Percentiles rank a stretch among this genome's conserved stretches.
phyloP scores from a whole-genome alignment of 1,140 invertebrate species.

The Cryptotermes secundus region DNA sequence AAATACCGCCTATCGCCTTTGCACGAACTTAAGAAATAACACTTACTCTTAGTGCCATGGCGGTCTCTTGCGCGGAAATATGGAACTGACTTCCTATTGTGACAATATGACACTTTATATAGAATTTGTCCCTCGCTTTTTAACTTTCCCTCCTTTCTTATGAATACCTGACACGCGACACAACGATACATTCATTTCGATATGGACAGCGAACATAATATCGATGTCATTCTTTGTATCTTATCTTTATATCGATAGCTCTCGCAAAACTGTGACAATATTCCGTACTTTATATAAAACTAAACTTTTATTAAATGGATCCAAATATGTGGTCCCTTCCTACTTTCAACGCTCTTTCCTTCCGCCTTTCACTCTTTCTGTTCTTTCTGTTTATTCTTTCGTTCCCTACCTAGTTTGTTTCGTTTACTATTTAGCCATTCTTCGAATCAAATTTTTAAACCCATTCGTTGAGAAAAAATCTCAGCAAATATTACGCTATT shows the following conservation, averaged over 20 bases:
- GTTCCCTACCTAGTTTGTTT: too few species aligned
- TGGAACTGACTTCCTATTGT: not conserved
- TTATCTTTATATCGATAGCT: not conserved
- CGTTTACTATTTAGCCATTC: too few species aligned
- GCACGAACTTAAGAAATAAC: not conserved
- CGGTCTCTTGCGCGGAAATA: not conserved
- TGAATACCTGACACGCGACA: not conserved
- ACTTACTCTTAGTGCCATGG: not conserved
- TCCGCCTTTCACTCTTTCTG: too few species aligned
- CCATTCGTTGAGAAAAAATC: too few species aligned
- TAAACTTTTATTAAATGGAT: too few species aligned
- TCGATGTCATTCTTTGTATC: not conserved
- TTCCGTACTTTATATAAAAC: too few species aligned
- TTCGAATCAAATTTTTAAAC: too few species aligned
- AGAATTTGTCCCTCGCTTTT: not conserved
- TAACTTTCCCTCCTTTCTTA: not conserved
- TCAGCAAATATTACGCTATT: too few species aligned
- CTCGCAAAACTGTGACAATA: not conserved
- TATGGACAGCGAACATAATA: not conserved
- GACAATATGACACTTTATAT: not conserved
- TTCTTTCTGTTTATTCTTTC: too few species aligned
- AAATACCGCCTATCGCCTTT: too few species aligned
- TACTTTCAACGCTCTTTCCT: too few species aligned
- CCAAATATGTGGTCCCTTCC: too few species aligned
- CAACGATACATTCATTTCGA: not conserved